Base-by-base conservation (phyloP, 2,113 vertebrate species). In the Hippocampus guttulatus region DNA sequence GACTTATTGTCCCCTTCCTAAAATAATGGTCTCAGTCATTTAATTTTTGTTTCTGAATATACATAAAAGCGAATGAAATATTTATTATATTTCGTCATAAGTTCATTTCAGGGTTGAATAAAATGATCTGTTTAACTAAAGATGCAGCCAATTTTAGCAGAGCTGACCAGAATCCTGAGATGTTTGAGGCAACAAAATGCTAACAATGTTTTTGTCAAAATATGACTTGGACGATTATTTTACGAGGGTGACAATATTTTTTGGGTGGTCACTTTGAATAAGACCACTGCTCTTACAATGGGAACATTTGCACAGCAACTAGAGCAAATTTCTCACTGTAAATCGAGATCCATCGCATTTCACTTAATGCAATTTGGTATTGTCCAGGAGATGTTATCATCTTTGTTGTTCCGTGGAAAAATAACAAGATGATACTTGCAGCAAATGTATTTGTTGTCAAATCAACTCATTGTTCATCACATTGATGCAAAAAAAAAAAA, bases 401-500 rank as follows among this genome's bases (percentile, higher is more conserved):
- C n/a, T 64, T 45, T 15, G 45, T 64, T 47, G 63, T 64, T 47
- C 18, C 4, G 27, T 69, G 33, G 6, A 43, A 25, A 25, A 65
- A 49, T 7, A 69, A 75, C 8, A 25, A 54, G 30, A 8, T 8
- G 21, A 63, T 1, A n/a, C 12, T 15, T 14, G 3, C 0, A 66
- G 55, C 14, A 16, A 63, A 58, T 43, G 25, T 38, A 73, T 64
- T n/a, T 45, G 2, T 1, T 67, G 30, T 68, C 5, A 55, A 61
- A 71, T 75, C 8, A 63, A 75, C 20, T 45, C 43, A 7, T 49
- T 33, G 3, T 68, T 72, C 14, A 57, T 74, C 16, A 62, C 55
- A 60, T 33, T 62, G 23, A 71, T 38, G n/a, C 25, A 40, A 40
- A 52, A 61, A 64, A 52, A 61, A 8, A 54, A 51, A 55, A 11